Percentiles rank a stretch among this genome's conserved stretches.
These are phyloP conservation scores for Sternarchorhynchus goeldii DNA, from an alignment of 2,797 vertebrate species.

Conservation along the genomic window DNA sequence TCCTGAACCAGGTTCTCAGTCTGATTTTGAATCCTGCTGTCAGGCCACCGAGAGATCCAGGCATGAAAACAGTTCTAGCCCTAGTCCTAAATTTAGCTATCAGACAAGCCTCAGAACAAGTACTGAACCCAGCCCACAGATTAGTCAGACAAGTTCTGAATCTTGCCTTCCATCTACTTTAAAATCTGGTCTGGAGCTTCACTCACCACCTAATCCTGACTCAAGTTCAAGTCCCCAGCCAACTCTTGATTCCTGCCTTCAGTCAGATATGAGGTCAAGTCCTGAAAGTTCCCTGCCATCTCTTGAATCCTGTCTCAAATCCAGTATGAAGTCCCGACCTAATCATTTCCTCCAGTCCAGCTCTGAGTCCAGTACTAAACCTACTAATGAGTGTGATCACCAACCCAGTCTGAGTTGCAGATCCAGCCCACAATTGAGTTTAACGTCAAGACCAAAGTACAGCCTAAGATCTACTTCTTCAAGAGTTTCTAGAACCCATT, in stretches of 20 bases:
- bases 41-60: background rate
- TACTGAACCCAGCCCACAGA: conserved; percentile 11
- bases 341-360: too few relatives aligned
- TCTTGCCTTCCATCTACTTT: conserved; percentile 8
- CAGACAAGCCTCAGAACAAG: background rate
- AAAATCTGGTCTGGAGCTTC: background rate
- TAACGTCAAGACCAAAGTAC: background rate
- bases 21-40: background rate
- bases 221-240: background rate
- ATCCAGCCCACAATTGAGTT: background rate
- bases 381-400: background rate
- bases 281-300: background rate
- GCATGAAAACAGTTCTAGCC: background rate
- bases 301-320: background rate
- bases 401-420: background rate
- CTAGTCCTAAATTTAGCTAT: background rate
- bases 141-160: background rate
- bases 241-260: background rate
- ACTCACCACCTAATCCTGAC: background rate
- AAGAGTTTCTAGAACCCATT: background rate
- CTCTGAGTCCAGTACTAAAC: background rate
- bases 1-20: background rate
- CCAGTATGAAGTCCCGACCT: background rate
- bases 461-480: background rate
- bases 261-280: background rate